Percentiles rank a stretch among this genome's conserved stretches.
phyloP scores from a whole-genome alignment of 2,113 vertebrate species.

The Oreochromis aureus region DNA sequence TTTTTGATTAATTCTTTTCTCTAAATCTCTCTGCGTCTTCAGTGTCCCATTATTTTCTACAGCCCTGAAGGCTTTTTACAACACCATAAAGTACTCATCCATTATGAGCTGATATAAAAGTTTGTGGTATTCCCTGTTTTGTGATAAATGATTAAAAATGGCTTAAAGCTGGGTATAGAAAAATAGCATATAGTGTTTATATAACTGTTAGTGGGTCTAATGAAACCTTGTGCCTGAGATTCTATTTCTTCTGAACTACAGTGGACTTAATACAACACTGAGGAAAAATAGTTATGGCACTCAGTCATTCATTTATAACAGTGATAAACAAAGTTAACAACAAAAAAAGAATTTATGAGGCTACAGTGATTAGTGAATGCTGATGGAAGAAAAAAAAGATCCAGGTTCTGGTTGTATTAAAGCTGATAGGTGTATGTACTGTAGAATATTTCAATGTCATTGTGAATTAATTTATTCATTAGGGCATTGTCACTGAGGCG shows the following conservation, averaged over 20 bases:
- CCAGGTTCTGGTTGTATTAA: not conserved
- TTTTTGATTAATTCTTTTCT: not conserved
- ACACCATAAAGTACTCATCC: not conserved
- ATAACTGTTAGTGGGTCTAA: not conserved
- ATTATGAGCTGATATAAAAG: not conserved
- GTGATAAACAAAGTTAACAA: not conserved
- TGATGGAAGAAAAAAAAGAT: not conserved
- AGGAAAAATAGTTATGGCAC: not conserved
- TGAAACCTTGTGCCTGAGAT: not conserved
- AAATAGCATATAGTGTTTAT: not conserved
- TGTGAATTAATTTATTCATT: not conserved
- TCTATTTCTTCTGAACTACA: not conserved
- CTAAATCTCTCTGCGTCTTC: not conserved
- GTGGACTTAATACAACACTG: not conserved
- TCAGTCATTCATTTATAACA: not conserved
- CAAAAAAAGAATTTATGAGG: not conserved
- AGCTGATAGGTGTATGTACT: not conserved
- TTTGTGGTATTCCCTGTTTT: not conserved
- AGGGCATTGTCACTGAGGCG: not conserved
- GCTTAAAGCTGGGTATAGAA: not conserved
- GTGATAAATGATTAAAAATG: not conserved
- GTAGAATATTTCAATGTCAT: not conserved
- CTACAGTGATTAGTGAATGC: not conserved
- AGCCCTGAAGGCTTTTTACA: not conserved
- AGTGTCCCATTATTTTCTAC: not conserved